Evolutionary conservation across 2,888 invertebrate genomes (phyloP), one percentile per base, ranked within the genome.

Genomic region (Spialia ferax): DNA sequence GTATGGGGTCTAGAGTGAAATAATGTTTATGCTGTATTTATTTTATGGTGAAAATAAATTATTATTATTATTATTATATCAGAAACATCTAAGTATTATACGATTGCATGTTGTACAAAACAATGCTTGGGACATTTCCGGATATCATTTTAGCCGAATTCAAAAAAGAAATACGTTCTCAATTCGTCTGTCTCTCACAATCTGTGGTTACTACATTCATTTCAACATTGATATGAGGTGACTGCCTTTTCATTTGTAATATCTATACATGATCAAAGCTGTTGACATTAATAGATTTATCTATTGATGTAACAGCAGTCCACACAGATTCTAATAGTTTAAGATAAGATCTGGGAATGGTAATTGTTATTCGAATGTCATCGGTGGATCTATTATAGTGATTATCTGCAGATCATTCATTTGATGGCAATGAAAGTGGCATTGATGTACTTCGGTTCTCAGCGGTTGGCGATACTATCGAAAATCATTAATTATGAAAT

Each of bases 211-310:
- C 26, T 4, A 42, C 42, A 42, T 42, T 1, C 42, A 15, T 45
- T 45, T 18, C 45, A 8, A 45, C 45, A 45, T 45, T 45, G 45
- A 45, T 3, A 45, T 45, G n/a, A n/a, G n/a, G n/a, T n/a, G 18
- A 10, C 45, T 45, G 45, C 13, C 45, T 18, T 45, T 20, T 45
- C 18, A 15, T 45, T 18, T 18, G 45, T 42, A 45, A n/a, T n/a
- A n/a, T n/a, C n/a, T n/a, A 45, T 45, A 50, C 50, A 50, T 20
- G 50, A 52, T 52, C 52, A 23, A 23, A 23, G 11, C 26, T 29
- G n/a, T 32, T 29, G 15, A 32, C 55, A 55, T 26, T 45, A 45
- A n/a, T n/a, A n/a, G n/a, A n/a, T n/a, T n/a, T n/a, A 60, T 26
- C 52, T 15, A 29, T 54, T 29, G 54, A 54, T 54, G 26, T 54